Evolutionary conservation across 2,888 invertebrate genomes (phyloP), one percentile per base, ranked within the genome.

Genomic region (Pristionchus mayeri): DNA sequence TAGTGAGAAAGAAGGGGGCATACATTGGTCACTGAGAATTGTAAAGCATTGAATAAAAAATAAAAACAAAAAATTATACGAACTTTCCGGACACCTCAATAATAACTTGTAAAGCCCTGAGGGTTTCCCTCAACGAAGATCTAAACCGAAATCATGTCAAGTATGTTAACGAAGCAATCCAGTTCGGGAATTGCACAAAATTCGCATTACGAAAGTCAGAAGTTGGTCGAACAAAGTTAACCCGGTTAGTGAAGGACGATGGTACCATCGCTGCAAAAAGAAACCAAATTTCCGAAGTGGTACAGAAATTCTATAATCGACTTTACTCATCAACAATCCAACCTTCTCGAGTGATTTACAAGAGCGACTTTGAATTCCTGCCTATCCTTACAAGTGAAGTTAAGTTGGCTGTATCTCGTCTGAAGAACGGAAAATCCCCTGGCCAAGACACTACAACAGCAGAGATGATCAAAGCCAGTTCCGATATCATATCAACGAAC

Each of bases 351-450:
- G 3, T 11, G 1, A 34, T 11, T 34, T 63, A 63, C 63, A 34
- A 3, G 1, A 34, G 16, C 34, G 3, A 2, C 92, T 27, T n/a
- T 21, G 2, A 9, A 2, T 44, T 44, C 21, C 84, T 34, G 21
- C 71, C 34, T 13, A 30, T 84, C n/a, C 84, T 71, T 6, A n/a
- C 71, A 21, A 34, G 21, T 24, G 84, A 50, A 50, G 71, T 50
- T 3, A n/a, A 13, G 21, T 18, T 3, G 2, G 71, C 84, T 34
- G 34, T 67, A 30, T 2, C 0, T 21, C 30, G 60, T 27, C 4
- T 80, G 50, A 75, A 63, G 44, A 21, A 7, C 11, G 57, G 63
- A 1, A 63, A 44, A 34, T 7, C 40, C 11, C 83, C 83, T 30
- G 83, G 83, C 7, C 40, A 3, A 4, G 83, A 83, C 48, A 67